Base-by-base conservation (phyloP, 2,797 vertebrate species). In the Zenarchopterus dispar region DNA sequence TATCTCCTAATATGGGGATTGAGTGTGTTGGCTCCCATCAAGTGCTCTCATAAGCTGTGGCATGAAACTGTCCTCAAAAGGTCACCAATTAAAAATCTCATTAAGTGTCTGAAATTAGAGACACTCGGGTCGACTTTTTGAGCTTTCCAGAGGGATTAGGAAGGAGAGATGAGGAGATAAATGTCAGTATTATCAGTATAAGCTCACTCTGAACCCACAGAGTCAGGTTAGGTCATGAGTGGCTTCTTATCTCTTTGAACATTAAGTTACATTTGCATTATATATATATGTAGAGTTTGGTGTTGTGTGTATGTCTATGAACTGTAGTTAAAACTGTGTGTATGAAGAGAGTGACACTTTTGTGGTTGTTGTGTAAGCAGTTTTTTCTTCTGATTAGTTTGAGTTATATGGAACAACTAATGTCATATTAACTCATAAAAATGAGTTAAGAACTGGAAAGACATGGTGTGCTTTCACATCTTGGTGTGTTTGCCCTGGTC, bases 1-100 rank as follows among this genome's bases (percentile, higher is more conserved):
- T 31, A 9, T 31, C 4, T 31, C 22, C 49, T 71, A 62, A 49
- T 54, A 60, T 54, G 49, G 68, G 59, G 56, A 58, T 73, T 57
- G 81, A 78, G 66, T 19, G 56, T 23, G 49, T 48, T 57, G 62
- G 60, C 69, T 76, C 85, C 67, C 75, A 80, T 71, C 21, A 45
- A 89, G 84, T 80, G 77, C 78, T 90, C 88, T 91, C 83, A 74
- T 80, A 84, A 81, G 83, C 84, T 66, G 41, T 51, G 77, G 70
- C 69, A 82, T 70, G 62, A 87, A 87, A 80, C 73, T 80, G 46
- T 87, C 84, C 79, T 86, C 78, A 55, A 84, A 92, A 93, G 90
- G 91, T 93, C 91, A 90, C 85, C 88, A 93, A 93, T 94, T 93
- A 93, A 92, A 92, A 93, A 92, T 86, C 91, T 91, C 91, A 93